These are phyloP conservation scores for Mustela lutreola DNA, from an alignment of 2,113 vertebrate genomes.

Conservation along the genomic window DNA sequence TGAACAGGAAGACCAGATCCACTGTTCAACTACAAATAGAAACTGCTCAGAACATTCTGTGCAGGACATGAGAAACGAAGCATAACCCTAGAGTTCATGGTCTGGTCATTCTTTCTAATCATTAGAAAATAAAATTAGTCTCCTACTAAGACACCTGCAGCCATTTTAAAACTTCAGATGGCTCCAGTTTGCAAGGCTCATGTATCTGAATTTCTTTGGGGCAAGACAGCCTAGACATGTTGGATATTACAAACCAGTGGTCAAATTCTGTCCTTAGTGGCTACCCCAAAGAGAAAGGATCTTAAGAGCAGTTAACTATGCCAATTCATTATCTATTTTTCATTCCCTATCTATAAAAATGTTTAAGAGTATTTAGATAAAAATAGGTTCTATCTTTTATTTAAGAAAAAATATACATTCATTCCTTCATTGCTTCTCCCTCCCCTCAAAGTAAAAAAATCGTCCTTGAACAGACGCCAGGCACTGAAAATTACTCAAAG, in stretches of 20 bases:
- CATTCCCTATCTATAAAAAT: constrained; percentile 4
- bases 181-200: constrained; percentile 67
- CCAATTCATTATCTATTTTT: not conserved
- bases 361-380: not conserved
- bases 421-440: constrained; percentile 57
- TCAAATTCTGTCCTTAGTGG: not conserved
- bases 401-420: constrained; percentile 5
- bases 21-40: constrained; percentile 82
- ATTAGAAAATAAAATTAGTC: constrained; percentile 86
- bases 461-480: constrained; percentile 81
- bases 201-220: constrained; percentile 59
- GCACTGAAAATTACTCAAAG: constrained; percentile 75
- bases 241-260: not conserved
- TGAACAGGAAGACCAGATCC: constrained; percentile 73
- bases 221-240: constrained; percentile 54
- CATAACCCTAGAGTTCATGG: constrained; percentile 85
- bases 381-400: constrained; percentile 1
- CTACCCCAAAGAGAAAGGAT: not conserved
- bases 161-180: constrained; percentile 79
- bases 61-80: constrained; percentile 79
- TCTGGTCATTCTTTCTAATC: constrained; percentile 85
- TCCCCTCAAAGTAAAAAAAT: constrained; percentile 63
- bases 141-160: constrained; percentile 86
- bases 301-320: not conserved
- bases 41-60: constrained; percentile 83